Base-by-base conservation (phyloP, 2,888 invertebrate genomes). In the Troides aeacus region DNA sequence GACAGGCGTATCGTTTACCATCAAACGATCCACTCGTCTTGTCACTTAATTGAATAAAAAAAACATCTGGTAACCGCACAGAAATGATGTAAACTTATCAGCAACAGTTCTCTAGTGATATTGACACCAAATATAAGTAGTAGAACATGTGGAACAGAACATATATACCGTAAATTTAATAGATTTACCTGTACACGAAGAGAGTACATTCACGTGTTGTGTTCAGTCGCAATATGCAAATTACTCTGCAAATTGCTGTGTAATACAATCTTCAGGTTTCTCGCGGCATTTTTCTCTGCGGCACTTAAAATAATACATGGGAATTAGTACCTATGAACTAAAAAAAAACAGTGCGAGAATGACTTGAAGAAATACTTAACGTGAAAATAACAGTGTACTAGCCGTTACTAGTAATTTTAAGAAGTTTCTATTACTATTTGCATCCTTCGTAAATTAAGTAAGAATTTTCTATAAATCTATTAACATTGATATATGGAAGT, bases 181-280 rank as follows among this genome's bases (percentile, higher is more conserved):
- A 69, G 61, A 57, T 64, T 53, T 64, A 64, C 61, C 42, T 56
- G 57, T 24, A 64, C 23, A n/a, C n/a, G 12, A 61, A 39, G 21
- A 15, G 59, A 46, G 65, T 24, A 24, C 30, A 23, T 60, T 57
- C 42, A 53, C 42, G 10, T 17, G 61, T 61, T 17, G 21, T 15
- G 8, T 50, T 6, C 42, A 15, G 64, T 61, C 18, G 64, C 42
- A 7, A 65, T 69, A 69, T 69, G 69, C 69, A 65, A 69, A 69
- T 69, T 69, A 46, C 50, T 15, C 23, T 50, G 65, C 65, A 69
- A 69, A 62, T 69, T 69, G 62, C 65, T 57, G 57, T 65, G 57
- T 62, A 64, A 64, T 42, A 69, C 64, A 56, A 69, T 69, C 69
- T 58, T 61, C 62, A 18, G 50, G 58, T 62, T 65, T 69, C 69